phyloP scores from a whole-genome alignment of 2,888 invertebrate species.

The Cephus sareptanus region DNA sequence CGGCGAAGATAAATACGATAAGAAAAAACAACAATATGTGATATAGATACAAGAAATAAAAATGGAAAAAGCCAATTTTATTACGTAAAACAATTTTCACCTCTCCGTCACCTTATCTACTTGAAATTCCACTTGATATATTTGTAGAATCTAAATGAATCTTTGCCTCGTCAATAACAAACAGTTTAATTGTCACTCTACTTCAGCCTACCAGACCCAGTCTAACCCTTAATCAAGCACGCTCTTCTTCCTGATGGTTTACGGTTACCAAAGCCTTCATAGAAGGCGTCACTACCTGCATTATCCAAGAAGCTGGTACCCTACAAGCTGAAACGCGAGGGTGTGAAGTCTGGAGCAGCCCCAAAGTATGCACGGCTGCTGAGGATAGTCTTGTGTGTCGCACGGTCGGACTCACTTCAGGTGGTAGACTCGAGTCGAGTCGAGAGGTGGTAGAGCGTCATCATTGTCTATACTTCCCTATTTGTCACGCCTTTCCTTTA shows the following conservation, averaged over 20 bases:
- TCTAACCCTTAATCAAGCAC: neutral
- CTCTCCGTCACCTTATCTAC: too few relatives aligned
- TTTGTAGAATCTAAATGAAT: neutral
- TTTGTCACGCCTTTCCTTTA: constrained; percentile 54
- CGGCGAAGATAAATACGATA: neutral
- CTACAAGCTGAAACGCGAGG: constrained; percentile 9
- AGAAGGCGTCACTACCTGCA: neutral
- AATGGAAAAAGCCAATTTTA: neutral
- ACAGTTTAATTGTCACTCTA: neutral
- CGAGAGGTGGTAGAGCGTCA: constrained; percentile 34
- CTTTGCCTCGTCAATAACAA: neutral
- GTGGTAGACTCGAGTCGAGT: constrained; percentile 1
- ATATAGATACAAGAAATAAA: neutral
- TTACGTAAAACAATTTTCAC: neutral
- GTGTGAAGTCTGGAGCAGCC: constrained; percentile 35
- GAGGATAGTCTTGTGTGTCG: constrained; percentile 31
- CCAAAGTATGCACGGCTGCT: constrained; percentile 37
- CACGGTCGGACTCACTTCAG: constrained; percentile 17
- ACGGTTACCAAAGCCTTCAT: neutral
- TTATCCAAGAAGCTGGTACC: neutral
- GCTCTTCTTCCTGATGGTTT: neutral
- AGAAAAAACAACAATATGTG: neutral
- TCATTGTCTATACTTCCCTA: constrained; percentile 58
- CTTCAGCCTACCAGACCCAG: neutral
- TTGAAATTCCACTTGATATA: neutral